Conservation (phyloP, 2,113 vertebrate genomes). For the Gopherus flavomarginatus region DNA sequence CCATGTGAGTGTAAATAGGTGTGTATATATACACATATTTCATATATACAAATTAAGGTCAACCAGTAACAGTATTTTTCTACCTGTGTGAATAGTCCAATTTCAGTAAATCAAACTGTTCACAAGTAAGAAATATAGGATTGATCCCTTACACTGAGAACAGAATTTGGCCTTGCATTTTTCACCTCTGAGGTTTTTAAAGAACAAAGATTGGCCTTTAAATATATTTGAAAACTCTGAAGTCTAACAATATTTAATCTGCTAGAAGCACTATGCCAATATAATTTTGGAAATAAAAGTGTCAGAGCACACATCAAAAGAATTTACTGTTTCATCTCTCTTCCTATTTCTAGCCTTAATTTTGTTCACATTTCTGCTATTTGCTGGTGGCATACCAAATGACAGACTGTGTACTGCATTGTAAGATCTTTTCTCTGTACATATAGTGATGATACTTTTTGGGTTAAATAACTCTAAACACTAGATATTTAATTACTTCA, state of each 20-base stretch:
- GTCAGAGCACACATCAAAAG: neutral
- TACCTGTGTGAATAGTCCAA: neutral
- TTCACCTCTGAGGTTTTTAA: neutral
- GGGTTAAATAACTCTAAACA: neutral
- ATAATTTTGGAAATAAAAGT: neutral
- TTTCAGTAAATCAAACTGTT: neutral
- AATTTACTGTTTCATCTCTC: neutral
- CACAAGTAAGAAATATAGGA: neutral
- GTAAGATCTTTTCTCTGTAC: neutral
- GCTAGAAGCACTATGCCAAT: neutral
- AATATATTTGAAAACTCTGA: neutral
- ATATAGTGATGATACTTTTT: neutral
- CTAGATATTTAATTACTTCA: constrained; percentile 13
- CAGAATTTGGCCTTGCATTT: neutral
- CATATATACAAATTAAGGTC: neutral
- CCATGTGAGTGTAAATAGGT: neutral
- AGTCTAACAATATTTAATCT: neutral
- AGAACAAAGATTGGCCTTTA: neutral
- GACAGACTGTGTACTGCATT: neutral
- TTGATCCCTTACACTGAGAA: neutral
- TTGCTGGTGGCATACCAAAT: neutral
- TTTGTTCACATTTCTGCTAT: neutral
- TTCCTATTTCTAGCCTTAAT: neutral
- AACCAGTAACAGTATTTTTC: neutral
- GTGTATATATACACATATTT: neutral